phyloP scores from a whole-genome alignment of 2,797 vertebrate genomes.

The Lepilemur ruficaudatus region DNA sequence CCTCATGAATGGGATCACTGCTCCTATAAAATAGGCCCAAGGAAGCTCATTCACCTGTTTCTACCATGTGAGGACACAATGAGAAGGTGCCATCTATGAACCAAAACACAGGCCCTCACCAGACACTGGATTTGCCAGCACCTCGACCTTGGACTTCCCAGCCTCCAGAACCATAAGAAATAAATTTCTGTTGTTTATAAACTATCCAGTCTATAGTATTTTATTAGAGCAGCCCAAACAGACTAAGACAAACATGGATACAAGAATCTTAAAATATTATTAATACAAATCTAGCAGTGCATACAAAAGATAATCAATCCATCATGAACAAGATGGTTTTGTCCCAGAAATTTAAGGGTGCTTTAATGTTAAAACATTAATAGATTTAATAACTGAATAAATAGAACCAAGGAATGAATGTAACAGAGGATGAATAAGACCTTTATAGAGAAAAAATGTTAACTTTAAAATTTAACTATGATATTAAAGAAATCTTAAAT shows the following conservation, averaged over 20 bases:
- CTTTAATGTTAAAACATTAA: background rate
- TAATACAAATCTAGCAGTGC: background rate
- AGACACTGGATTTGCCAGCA: too few species aligned
- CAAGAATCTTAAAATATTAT: background rate
- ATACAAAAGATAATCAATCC: background rate
- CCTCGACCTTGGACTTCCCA: too few species aligned
- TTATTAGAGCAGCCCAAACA: too few species aligned
- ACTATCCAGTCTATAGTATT: too few species aligned
- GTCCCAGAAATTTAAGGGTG: background rate
- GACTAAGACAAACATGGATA: background rate
- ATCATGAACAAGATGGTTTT: background rate
- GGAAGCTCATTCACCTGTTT: too few species aligned
- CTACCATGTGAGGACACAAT: too few species aligned
- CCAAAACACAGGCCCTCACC: too few species aligned
- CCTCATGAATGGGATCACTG: too few species aligned
- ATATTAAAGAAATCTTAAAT: background rate
- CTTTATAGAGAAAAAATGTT: background rate
- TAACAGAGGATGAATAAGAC: background rate
- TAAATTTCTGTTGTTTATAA: too few species aligned
- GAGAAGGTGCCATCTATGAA: too few species aligned
- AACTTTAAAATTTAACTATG: background rate
- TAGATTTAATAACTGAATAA: background rate
- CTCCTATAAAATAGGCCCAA: too few species aligned
- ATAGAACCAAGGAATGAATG: background rate
- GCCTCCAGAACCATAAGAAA: too few species aligned